Base-by-base conservation (phyloP, 2,113 vertebrate species). In the Circaetus gallicus region DNA sequence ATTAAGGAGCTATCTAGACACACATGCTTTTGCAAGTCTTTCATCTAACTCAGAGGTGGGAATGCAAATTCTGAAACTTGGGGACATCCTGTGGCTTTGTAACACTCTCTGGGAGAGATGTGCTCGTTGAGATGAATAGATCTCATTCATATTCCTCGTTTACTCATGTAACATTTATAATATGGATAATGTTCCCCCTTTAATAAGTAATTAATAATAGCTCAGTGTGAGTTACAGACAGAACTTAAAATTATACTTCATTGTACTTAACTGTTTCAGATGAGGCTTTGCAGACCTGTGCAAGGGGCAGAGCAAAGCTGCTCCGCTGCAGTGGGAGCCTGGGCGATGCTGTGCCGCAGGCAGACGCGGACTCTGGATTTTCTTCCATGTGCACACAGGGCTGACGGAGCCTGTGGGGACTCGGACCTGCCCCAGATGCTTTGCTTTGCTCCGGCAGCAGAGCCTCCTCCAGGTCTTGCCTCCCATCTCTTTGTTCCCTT, bases 51-150 rank as follows among this genome's bases (percentile, higher is more conserved):
- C 53, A 62, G 76, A 83, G 82, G 89, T 88, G 82, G 79, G 95
- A 97, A 97, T 91, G 85, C 93, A 97, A 86, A 94, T 97, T 59
- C 90, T 77, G 58, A 92, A 94, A 90, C 89, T 52, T 92, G 70
- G 87, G 88, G 96, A 94, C 71, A 91, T 78, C 81, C 94, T 45
- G 52, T 96, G 52, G 82, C 91, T 97, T 85, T 96, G 52, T 76
- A 96, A 38, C 61, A 53, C 81, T 77, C 89, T 86, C 86, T 29
- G 53, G 58, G 82, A 97, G 69, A 80, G 79, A 86, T 72, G 53
- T 80, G 73, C 77, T 97, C 93, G 73, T 97, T 78, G 94, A 90
- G 82, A 94, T 90, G 71, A 97, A 91, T 82, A 86, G 81, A 70
- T 90, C 89, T 88, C 96, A 90, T 97, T 96, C 94, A 94, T 69